These are phyloP conservation scores for Lerema accius DNA, from an alignment of 1,140 invertebrate species.

Conservation along the genomic window DNA sequence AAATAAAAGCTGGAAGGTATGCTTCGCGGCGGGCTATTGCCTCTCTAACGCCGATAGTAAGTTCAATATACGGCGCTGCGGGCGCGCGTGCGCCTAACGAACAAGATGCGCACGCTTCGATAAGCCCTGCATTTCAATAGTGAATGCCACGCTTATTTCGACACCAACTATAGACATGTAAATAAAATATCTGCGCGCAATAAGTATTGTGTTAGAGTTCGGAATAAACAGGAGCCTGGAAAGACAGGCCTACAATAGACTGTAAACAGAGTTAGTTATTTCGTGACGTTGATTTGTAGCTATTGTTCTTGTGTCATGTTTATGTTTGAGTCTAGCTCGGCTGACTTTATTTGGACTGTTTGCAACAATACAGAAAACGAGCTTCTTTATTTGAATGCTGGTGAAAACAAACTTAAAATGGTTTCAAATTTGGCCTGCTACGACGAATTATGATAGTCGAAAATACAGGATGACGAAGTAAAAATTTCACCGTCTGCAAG, in stretches of 20 bases:
- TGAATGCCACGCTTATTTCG: constrained; percentile 40
- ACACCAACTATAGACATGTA: constrained; percentile 38
- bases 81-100: constrained; percentile 58
- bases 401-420: too few relatives aligned
- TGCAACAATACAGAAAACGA: too few relatives aligned
- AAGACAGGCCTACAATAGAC: constrained; percentile 5
- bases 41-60: constrained; percentile 64
- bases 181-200: constrained; percentile 25
- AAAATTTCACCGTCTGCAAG: too few relatives aligned
- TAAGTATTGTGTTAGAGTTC: constrained; percentile 30
- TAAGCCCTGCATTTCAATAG: constrained; percentile 67
- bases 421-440: too few relatives aligned
- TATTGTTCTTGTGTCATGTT: constrained; percentile 25
- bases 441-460: too few relatives aligned
- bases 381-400: too few relatives aligned
- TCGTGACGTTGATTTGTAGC: constrained; percentile 16
- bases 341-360: constrained; percentile 1
- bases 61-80: constrained; percentile 59
- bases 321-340: not conserved
- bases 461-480: too few relatives aligned
- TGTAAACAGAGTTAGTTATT: constrained; percentile 13
- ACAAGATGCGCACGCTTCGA: constrained; percentile 59
- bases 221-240: constrained; percentile 19
- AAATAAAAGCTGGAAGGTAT: constrained; percentile 38
- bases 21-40: constrained; percentile 44